Base-by-base conservation (phyloP, 2,888 invertebrate genomes). In the Drosophila paranaensis region DNA sequence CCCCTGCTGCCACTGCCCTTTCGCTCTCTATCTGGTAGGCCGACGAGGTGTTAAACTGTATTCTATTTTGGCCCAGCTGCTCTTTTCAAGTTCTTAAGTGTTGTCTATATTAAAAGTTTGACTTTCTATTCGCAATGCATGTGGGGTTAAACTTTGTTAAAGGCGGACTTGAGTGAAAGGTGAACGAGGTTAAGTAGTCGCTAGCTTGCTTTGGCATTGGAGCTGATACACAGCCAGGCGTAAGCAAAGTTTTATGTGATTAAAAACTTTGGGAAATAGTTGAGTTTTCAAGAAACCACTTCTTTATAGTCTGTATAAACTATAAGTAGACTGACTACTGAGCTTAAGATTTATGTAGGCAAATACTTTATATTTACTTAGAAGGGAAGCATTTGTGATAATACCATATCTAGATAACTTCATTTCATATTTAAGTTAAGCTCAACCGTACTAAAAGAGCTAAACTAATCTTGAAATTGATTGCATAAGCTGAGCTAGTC, bases 21-120 rank as follows among this genome's bases (percentile, higher is more conserved):
- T n/a, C 5, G 0, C 8, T 6, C 10, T 4, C 20, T 27, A 8
- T 10, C 10, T 8, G 20, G 25, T 30, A 10, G 10, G 6, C 1
- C 42, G 50, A 57, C 33, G 42, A 64, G 67, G 74, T 71, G 74
- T 74, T 76, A 45, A 70, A 50, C 40, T 64, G 30, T 45, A 39
- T 53, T 53, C 9, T 9, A 25, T 14, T 45, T 37, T 69, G 35
- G 27, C 46, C 60, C 30, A 70, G 60, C 75, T 55, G 75, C 60
- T 77, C 20, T 67, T 77, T 77, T 51, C 53, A 63, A 66, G 54
- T 74, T 68, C 27, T 1, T 35, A 74, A 74, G 74, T 73, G 61
- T 62, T 74, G 58, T 27, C 58, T 50, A 46, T 73, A 58, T 74
- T 58, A 37, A 46, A 67, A 75, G 53, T 66, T 71, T 60, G 55